A percentile compares a stretch with the other conserved stretches of the same genome.
Conservation (phyloP, 2,888 invertebrate genomes). For the Parelbella ahira region DNA sequence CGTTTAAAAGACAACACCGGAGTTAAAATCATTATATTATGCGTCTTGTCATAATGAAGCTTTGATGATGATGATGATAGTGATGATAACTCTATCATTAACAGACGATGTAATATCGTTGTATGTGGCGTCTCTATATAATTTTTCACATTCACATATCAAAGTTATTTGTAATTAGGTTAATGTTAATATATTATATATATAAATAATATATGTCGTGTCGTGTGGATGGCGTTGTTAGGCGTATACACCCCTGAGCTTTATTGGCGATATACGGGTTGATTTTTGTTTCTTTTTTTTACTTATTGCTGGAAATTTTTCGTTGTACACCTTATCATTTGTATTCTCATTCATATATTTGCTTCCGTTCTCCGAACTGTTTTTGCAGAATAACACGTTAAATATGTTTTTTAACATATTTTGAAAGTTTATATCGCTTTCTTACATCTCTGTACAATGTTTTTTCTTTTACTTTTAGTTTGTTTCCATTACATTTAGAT, state of each 20-base stretch:
- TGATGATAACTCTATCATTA: too few species aligned
- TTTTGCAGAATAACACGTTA: too few species aligned
- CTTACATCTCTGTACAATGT: background rate
- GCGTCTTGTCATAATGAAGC: too few species aligned
- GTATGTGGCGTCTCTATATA: slow-evolving; percentile 31
- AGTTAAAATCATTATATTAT: too few species aligned
- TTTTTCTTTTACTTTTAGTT: background rate
- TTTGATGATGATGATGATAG: too few species aligned
- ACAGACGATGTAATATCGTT: background rate
- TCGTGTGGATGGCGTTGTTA: slow-evolving; percentile 62
- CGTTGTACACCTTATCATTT: too few species aligned
- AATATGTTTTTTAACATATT: too few species aligned
- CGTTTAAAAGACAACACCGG: too few species aligned
- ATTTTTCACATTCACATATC: slow-evolving; percentile 68
- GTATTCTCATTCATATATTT: too few species aligned
- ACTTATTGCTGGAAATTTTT: background rate
- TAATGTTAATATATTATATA: slow-evolving; percentile 26
- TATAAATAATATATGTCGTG: slow-evolving; percentile 50
- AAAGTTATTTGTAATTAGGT: slow-evolving; percentile 57
- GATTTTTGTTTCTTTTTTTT: slow-evolving; percentile 15
- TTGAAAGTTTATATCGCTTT: too few species aligned
- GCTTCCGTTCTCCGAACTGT: too few species aligned
- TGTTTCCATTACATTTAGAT: slow-evolving; percentile 1
- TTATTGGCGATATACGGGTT: slow-evolving; percentile 25
- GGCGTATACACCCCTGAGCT: slow-evolving; percentile 28